Base-by-base conservation (phyloP, 2,797 vertebrate genomes). In the Graptemys geographica region DNA sequence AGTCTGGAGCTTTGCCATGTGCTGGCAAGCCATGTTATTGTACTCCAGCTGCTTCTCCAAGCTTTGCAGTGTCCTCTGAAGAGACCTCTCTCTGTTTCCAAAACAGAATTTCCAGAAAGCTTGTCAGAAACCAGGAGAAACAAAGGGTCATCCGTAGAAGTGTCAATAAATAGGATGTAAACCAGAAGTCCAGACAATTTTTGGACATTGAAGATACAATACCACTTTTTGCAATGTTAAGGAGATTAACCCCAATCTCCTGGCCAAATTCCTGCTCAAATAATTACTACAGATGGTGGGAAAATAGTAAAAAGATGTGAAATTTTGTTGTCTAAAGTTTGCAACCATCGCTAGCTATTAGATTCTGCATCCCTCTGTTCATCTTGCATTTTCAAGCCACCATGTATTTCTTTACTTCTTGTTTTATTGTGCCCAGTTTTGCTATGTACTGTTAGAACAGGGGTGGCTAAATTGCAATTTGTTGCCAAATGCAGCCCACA, bases 21-120 rank as follows among this genome's bases (percentile, higher is more conserved):
- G 94, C 93, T 88, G 85, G 90, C 88, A 84, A 91, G 87, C 90
- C 82, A 56, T 92, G 28, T 90, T 92, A 90, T 84, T 41, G 53
- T 90, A 51, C 87, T 96, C 97, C 92, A 96, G 92, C 94, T 93
- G 91, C 93, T 96, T 97, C 91, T 96, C 83, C 81, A 92, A 80
- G 28, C 5, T 81, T 93, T 95, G 92, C 85, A 90, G 74, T 51
- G 80, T 93, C 89, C 96, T 89, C 92, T 97, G 96, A 95, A 0
- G 86, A 72, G 93, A 96, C 44, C 0, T 59, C n/a, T 96, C 95
- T 85, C 97, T 97, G 91, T 96, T 93, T 92, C 95, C 84, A 93
- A 96, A 96, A 97, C 59, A 96, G 87, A 93, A 95, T 94, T 55
- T 90, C 91, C 89, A 72, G 37, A 72, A 27, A 65, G 86, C 90